phyloP scores from a whole-genome alignment of 1,140 invertebrate species.

The Saxidomus purpurata region DNA sequence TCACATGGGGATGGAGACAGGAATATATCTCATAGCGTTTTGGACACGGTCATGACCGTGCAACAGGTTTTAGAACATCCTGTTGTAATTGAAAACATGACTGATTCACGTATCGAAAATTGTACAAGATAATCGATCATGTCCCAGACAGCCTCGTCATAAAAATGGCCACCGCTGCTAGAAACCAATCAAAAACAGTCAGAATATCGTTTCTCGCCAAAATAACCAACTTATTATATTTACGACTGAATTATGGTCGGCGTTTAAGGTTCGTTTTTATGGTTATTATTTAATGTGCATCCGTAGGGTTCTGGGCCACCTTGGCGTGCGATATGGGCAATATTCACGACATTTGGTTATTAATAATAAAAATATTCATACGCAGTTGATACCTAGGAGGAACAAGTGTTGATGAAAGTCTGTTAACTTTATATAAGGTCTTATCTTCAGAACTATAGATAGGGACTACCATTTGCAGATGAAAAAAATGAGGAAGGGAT shows the following conservation, averaged over 20 bases:
- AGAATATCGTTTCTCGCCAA: constrained; percentile 34
- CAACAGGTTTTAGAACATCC: constrained; percentile 29
- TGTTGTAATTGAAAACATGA: constrained; percentile 29
- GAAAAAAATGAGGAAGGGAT: no score
- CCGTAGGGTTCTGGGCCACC: constrained; percentile 3
- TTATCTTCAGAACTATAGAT: no score
- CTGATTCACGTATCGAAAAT: constrained; percentile 25
- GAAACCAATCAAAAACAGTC: constrained; percentile 41
- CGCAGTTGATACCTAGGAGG: not conserved
- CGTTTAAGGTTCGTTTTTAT: constrained; percentile 48
- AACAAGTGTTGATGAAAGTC: not conserved
- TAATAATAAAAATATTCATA: constrained; percentile 48
- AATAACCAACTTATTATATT: constrained; percentile 45
- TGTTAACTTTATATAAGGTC: not conserved
- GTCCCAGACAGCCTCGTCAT: constrained; percentile 49
- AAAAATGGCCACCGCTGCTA: constrained; percentile 55
- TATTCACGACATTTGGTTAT: constrained; percentile 25
- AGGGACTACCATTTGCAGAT: no score
- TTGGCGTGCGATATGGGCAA: not conserved
- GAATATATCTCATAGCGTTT: constrained; percentile 19
- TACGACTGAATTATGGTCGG: constrained; percentile 7
- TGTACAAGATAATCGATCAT: constrained; percentile 57
- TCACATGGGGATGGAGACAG: not conserved
- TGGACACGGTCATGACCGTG: constrained; percentile 1
- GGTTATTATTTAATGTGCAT: constrained; percentile 55